Evolutionary conservation across 2,888 invertebrate species (phyloP).

Genomic region (Metopia argyrocephala): DNA sequence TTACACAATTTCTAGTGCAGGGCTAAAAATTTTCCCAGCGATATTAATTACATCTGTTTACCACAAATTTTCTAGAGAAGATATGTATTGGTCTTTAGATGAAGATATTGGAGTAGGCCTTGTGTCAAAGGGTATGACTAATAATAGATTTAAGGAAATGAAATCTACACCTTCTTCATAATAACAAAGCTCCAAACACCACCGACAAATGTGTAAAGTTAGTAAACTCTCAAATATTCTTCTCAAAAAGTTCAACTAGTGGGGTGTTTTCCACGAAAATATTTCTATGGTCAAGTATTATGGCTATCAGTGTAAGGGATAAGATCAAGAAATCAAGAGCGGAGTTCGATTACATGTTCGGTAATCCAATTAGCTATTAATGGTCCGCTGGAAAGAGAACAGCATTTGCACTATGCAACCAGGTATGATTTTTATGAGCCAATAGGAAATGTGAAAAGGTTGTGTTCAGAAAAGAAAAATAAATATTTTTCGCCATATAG

Average conservation of each 20-base stretch:
- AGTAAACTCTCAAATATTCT: neutral
- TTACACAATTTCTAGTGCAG: conserved; percentile 8
- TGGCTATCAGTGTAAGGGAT: neutral
- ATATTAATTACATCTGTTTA: conserved; percentile 9
- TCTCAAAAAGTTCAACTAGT: neutral
- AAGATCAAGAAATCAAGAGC: neutral
- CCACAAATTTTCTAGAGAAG: conserved; percentile 2
- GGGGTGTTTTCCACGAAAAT: neutral
- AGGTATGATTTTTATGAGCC: conserved; percentile 1
- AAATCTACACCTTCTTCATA: neutral
- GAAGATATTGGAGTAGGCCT: conserved; percentile 6
- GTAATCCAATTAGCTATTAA: conserved; percentile 8
- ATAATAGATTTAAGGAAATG: neutral
- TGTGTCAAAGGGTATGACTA: neutral
- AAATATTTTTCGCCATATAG: no score
- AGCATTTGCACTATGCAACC: conserved; percentile 31
- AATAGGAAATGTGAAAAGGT: conserved; percentile 10
- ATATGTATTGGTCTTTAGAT: conserved; percentile 2
- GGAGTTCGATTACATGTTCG: conserved; percentile 5
- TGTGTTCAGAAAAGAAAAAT: neutral
- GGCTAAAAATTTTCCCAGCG: neutral
- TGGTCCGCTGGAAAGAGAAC: conserved; percentile 16
- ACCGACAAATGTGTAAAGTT: neutral
- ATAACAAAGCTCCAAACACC: neutral
- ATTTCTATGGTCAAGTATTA: neutral